These are phyloP conservation scores for Gopherus flavomarginatus DNA, from an alignment of 2,113 vertebrate species.

Conservation along the genomic window DNA sequence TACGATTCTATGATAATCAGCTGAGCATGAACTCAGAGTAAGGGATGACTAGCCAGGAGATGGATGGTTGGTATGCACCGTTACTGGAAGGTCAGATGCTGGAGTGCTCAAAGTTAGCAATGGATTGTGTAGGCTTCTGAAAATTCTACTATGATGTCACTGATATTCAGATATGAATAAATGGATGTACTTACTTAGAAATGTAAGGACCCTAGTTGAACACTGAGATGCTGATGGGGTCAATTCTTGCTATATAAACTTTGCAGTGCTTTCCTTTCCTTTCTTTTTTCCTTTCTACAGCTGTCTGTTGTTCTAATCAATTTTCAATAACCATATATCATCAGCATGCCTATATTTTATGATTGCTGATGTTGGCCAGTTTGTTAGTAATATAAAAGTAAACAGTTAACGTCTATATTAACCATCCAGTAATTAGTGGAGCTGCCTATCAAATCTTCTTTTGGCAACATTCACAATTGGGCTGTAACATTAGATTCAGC, in stretches of 20 bases:
- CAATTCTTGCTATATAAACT: neutral
- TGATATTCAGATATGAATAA: no score
- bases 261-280: neutral
- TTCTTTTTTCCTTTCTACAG: neutral
- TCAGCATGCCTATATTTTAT: neutral
- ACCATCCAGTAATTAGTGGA: neutral
- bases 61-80: neutral
- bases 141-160: neutral
- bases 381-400: neutral
- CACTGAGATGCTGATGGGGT: neutral
- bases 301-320: neutral
- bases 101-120: neutral
- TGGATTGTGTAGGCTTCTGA: neutral
- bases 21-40: neutral
- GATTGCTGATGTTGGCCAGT: neutral
- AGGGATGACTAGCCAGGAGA: neutral
- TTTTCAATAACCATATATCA: neutral
- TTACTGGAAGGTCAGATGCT: neutral
- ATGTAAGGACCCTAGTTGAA: neutral
- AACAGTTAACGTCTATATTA: neutral
- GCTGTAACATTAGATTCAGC: neutral
- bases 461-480: neutral
- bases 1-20: no score
- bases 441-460: neutral
- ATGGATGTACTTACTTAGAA: neutral